A percentile compares a stretch with the other conserved stretches of the same genome.
Evolutionary conservation across 2,888 invertebrate species (phyloP).

Genomic region (Conops quadrifasciatus): DNA sequence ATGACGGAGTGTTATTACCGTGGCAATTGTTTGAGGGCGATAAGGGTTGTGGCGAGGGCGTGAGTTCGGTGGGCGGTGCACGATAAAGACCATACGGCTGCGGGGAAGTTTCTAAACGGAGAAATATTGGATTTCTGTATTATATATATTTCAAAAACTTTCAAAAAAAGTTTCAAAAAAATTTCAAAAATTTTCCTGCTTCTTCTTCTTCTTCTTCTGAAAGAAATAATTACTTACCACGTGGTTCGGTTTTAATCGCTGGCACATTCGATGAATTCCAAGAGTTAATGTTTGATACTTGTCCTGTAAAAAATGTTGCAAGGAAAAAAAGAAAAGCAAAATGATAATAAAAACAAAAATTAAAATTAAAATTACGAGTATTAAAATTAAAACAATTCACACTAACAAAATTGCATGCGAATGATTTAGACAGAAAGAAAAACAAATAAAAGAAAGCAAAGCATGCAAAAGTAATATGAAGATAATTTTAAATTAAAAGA

Average conservation of each 20-base stretch:
- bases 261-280: constrained; percentile 58
- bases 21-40: constrained; percentile 59
- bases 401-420: too few relatives aligned
- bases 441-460: constrained; percentile 29
- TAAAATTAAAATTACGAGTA: not conserved
- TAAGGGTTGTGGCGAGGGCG: constrained; percentile 63
- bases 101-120: constrained; percentile 59
- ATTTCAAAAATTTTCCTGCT: not conserved
- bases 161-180: not conserved
- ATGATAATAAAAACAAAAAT: not conserved
- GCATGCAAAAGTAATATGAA: constrained; percentile 10
- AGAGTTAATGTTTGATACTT: constrained; percentile 51
- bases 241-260: constrained; percentile 63
- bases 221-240: constrained; percentile 54
- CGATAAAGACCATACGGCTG: constrained; percentile 58
- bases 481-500: constrained; percentile 3
- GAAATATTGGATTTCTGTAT: too few relatives aligned
- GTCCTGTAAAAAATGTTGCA: constrained; percentile 43
- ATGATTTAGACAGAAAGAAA: not conserved
- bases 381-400: not conserved
- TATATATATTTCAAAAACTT: too few relatives aligned
- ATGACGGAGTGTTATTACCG: constrained; percentile 55
- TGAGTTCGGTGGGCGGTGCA: constrained; percentile 55
- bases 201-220: too few relatives aligned
- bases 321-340: constrained; percentile 6